Conservation (phyloP, 2,113 vertebrate genomes). For the Symphodus melops region DNA sequence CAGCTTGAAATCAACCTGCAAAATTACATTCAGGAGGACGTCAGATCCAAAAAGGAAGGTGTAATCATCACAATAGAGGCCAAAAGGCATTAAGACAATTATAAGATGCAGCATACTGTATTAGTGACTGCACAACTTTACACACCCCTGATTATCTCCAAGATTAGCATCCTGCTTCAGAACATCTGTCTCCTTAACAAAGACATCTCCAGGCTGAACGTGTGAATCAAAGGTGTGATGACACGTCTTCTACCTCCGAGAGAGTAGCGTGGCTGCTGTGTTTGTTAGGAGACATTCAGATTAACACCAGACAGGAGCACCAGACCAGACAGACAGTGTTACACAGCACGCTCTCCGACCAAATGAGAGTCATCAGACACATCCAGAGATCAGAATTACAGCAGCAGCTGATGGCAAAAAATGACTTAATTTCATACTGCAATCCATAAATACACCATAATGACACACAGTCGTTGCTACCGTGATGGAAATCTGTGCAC, state of each 20-base stretch:
- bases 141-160: neutral
- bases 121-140: neutral
- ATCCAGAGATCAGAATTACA: constrained; percentile 39
- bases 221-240: constrained; percentile 49
- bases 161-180: constrained; percentile 21
- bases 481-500: constrained; percentile 26
- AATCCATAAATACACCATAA: constrained; percentile 4
- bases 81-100: neutral
- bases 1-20: constrained; percentile 12
- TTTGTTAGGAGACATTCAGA: constrained; percentile 40
- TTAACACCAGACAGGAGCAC: constrained; percentile 39
- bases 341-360: constrained; percentile 35
- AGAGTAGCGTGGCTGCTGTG: constrained; percentile 30
- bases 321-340: constrained; percentile 57
- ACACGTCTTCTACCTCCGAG: constrained; percentile 30
- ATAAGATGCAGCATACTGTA: neutral
- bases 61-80: neutral
- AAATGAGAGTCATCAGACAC: constrained; percentile 39
- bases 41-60: neutral
- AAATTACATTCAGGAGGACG: neutral
- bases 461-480: neutral
- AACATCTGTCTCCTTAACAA: constrained; percentile 34
- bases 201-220: constrained; percentile 33
- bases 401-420: constrained; percentile 21
- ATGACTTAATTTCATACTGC: neutral